Percentiles rank a stretch among this genome's conserved stretches.
Conservation (phyloP, 2,888 invertebrate genomes). For the Agelastica alni region DNA sequence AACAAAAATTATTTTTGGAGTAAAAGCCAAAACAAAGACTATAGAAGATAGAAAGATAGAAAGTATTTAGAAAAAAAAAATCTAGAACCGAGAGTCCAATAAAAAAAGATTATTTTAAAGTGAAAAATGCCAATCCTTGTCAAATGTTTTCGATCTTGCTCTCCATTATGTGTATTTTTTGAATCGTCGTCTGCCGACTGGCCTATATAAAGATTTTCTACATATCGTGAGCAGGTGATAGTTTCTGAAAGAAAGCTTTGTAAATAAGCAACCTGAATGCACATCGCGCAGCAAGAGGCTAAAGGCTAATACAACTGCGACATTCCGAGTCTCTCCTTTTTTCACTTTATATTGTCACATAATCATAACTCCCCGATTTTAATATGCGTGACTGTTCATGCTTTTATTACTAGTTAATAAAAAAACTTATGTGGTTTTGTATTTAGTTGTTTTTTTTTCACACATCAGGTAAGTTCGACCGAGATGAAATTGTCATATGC, state of each 20-base stretch:
- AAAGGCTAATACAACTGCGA: slow-evolving; percentile 53
- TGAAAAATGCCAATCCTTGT: no score
- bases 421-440: no score
- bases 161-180: not conserved
- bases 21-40: no score
- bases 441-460: no score
- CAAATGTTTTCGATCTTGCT: no score
- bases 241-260: slow-evolving; percentile 34
- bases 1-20: no score
- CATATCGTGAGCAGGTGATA: slow-evolving; percentile 37
- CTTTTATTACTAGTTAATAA: no score
- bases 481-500: no score
- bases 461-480: not conserved
- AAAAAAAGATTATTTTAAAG: no score
- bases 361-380: slow-evolving; percentile 56
- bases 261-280: slow-evolving; percentile 45
- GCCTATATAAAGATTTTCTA: not conserved
- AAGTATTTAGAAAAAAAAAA: no score
- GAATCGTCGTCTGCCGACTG: not conserved
- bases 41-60: no score
- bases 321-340: slow-evolving; percentile 45
- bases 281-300: slow-evolving; percentile 45
- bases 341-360: slow-evolving; percentile 54
- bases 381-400: slow-evolving; percentile 52
- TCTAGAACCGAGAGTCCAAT: no score